Percentiles rank a stretch among this genome's conserved stretches.
These are phyloP conservation scores for Drosophila lutescens DNA, from an alignment of 2,888 invertebrate genomes.

Conservation along the genomic window DNA sequence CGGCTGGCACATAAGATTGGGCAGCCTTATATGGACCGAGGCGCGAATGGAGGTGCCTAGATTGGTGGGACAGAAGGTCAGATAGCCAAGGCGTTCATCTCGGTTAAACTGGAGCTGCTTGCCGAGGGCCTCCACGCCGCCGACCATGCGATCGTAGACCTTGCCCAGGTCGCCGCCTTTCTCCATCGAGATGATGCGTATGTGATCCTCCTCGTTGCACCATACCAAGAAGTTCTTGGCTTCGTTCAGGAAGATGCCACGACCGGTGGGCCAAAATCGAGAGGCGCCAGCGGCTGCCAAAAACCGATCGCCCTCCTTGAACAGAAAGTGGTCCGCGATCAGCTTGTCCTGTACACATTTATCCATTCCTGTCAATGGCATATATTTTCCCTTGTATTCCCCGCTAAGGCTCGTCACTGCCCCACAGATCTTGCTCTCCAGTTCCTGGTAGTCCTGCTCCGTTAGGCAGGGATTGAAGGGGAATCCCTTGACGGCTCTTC, in stretches of 20 bases:
- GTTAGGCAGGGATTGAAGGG: conserved; percentile 98
- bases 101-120: conserved; percentile 96
- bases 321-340: conserved; percentile 98
- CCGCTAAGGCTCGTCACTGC: conserved; percentile 92
- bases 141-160: conserved; percentile 94
- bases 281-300: conserved; percentile 96
- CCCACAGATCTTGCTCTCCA: conserved; percentile 93
- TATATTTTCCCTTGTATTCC: conserved; percentile 96
- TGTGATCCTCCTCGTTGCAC: conserved; percentile 99
- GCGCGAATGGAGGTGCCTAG: conserved; percentile 98
- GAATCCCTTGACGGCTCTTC: conserved; percentile 95
- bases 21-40: conserved; percentile 98
- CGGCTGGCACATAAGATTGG: conserved; percentile 94
- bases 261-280: conserved; percentile 97
- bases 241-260: conserved; percentile 98
- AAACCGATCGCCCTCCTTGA: conserved; percentile 94
- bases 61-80: conserved; percentile 99
- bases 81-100: conserved; percentile 96
- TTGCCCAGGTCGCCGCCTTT: conserved; percentile 96
- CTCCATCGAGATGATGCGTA: conserved; percentile 99
- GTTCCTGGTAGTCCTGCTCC: conserved; percentile 97
- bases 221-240: conserved; percentile 98
- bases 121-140: conserved; percentile 95
- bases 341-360: conserved; percentile 96
- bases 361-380: conserved; percentile 96